Percentiles rank a stretch among this genome's conserved stretches.
phyloP scores from a whole-genome alignment of 1,140 invertebrate genomes.

The Tribolium castaneum region DNA sequence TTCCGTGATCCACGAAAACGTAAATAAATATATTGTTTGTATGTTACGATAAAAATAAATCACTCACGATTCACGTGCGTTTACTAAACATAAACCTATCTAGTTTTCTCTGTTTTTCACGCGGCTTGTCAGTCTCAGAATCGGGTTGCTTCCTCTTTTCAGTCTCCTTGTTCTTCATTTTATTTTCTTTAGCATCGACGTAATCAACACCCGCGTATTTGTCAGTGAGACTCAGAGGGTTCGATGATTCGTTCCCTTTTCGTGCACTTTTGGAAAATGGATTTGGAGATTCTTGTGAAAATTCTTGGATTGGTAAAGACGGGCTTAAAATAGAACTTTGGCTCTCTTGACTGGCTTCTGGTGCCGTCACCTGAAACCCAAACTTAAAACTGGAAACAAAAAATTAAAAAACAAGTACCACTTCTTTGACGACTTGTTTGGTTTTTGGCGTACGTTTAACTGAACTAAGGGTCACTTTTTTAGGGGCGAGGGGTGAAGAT shows the following conservation, averaged over 20 bases:
- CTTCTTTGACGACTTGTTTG: not conserved
- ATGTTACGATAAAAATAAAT: constrained; percentile 19
- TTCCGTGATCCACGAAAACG: constrained; percentile 59
- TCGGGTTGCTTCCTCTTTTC: constrained; percentile 60
- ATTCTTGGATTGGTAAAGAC: not conserved
- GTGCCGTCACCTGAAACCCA: not conserved
- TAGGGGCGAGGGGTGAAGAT: not conserved
- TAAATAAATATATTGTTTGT: constrained; percentile 30
- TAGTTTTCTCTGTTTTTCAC: constrained; percentile 59
- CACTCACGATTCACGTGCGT: constrained; percentile 3
- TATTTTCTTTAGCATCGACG: constrained; percentile 40
- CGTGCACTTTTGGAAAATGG: constrained; percentile 53
- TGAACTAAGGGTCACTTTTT: not conserved
- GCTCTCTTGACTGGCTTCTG: not conserved
- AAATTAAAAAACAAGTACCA: not conserved
- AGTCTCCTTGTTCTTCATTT: constrained; percentile 42
- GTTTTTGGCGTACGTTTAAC: not conserved
- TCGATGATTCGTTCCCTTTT: constrained; percentile 25
- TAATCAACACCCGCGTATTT: constrained; percentile 53
- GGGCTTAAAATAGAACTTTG: not conserved
- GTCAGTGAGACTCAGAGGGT: constrained; percentile 55
- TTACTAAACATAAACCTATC: constrained; percentile 56
- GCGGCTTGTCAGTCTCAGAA: constrained; percentile 55
- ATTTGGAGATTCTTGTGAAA: constrained; percentile 39
- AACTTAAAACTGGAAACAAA: not conserved